phyloP scores from a whole-genome alignment of 2,888 invertebrate genomes.

The Hypolimnas misippus region DNA sequence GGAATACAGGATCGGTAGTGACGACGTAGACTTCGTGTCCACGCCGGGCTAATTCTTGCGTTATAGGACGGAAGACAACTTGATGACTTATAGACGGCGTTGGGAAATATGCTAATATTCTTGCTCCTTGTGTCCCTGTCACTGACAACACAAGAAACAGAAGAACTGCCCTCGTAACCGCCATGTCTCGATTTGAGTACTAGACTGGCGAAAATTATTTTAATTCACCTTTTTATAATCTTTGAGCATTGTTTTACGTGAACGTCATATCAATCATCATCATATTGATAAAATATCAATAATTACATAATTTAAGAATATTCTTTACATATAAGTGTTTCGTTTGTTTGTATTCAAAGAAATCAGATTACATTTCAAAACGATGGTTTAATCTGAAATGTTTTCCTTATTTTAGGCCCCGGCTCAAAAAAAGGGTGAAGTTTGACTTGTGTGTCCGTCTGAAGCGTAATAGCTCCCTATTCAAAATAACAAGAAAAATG shows the following conservation, averaged over 20 bases:
- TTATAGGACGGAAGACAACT: conserved; percentile 52
- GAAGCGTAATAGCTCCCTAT: too few relatives aligned
- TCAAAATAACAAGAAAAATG: too few relatives aligned
- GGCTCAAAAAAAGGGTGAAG: too few relatives aligned
- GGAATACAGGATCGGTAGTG: conserved; percentile 56
- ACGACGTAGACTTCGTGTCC: conserved; percentile 66
- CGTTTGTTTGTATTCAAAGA: too few relatives aligned
- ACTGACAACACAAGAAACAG: conserved; percentile 5
- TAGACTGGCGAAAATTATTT: not conserved
- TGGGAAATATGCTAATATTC: conserved; percentile 59
- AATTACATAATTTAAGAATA: too few relatives aligned
- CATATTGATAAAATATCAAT: too few relatives aligned
- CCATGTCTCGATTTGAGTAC: conserved; percentile 2
- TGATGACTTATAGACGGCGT: conserved; percentile 61
- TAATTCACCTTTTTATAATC: not conserved
- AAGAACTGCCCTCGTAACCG: not conserved
- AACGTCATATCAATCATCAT: not conserved
- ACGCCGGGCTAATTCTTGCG: conserved; percentile 54
- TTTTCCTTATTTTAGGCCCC: too few relatives aligned
- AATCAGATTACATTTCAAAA: too few relatives aligned
- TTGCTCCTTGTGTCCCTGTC: conserved; percentile 42
- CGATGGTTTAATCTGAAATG: too few relatives aligned
- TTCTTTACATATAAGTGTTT: too few relatives aligned
- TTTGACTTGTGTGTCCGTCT: too few relatives aligned
- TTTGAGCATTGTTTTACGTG: not conserved